Evolutionary conservation across 2,888 invertebrate species (phyloP).

Genomic region (Halictus quadricinctus): DNA sequence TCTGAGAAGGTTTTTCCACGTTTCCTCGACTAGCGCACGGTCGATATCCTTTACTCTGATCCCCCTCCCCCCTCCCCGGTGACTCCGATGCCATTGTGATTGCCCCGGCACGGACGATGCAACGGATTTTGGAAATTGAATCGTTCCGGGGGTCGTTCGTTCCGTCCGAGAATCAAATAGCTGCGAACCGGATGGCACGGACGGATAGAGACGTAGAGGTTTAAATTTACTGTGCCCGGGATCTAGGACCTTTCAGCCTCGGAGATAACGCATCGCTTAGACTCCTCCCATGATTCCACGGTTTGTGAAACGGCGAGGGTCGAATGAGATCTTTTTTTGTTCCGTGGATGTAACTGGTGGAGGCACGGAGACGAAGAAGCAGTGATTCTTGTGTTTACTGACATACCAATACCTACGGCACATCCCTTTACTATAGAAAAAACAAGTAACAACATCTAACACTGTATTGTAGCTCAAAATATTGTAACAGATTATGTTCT

Average conservation of each 20-base stretch:
- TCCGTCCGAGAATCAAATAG: neutral
- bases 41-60: constrained; percentile 3
- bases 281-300: neutral
- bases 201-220: neutral
- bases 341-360: neutral
- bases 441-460: no score
- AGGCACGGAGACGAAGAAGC: neutral
- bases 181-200: neutral
- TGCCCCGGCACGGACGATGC: neutral
- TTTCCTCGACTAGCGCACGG: neutral
- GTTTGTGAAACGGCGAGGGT: neutral
- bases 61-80: neutral
- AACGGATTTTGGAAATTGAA: constrained; percentile 36
- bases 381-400: neutral
- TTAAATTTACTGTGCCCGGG: neutral
- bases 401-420: no score
- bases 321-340: neutral
- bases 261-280: neutral
- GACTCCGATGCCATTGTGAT: neutral
- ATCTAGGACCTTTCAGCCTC: neutral
- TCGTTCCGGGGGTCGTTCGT: neutral
- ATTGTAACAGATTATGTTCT: no score
- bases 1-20: constrained; percentile 7
- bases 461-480: no score
- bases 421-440: no score